These are phyloP conservation scores for Napeogenes sylphis DNA, from an alignment of 2,888 invertebrate species.

Conservation along the genomic window DNA sequence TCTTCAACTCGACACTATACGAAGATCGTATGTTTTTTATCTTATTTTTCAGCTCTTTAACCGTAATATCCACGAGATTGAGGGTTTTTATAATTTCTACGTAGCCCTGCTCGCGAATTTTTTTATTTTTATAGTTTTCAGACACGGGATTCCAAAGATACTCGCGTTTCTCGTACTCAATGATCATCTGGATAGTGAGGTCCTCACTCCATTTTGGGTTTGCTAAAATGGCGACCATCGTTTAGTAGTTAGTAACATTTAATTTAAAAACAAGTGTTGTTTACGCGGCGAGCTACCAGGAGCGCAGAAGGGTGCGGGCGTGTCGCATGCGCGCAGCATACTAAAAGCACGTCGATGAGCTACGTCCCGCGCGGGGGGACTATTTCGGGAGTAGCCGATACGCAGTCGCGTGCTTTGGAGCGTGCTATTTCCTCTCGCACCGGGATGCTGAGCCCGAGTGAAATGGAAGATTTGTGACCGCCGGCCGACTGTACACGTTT, in stretches of 20 bases:
- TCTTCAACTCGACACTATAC: constrained; percentile 75
- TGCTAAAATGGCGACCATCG: constrained; percentile 70
- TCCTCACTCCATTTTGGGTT: constrained; percentile 76
- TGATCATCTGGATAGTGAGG: constrained; percentile 72
- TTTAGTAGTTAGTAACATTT: constrained; percentile 51
- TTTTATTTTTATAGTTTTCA: constrained; percentile 74
- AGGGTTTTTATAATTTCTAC: constrained; percentile 70
- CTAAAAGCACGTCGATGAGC: constrained; percentile 78
- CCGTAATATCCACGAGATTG: constrained; percentile 68
- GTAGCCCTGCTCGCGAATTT: constrained; percentile 72
- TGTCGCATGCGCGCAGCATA: constrained; percentile 78
- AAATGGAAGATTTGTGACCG: constrained; percentile 76
- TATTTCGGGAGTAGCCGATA: constrained; percentile 77
- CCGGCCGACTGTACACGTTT: constrained; percentile 38
- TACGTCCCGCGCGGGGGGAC: constrained; percentile 67
- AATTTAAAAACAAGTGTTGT: constrained; percentile 54
- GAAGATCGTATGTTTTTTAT: constrained; percentile 75
- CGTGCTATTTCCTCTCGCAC: constrained; percentile 75
- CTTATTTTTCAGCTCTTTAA: constrained; percentile 75
- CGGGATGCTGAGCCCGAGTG: constrained; percentile 73
- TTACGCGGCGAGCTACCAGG: constrained; percentile 54
- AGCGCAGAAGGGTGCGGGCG: constrained; percentile 75
- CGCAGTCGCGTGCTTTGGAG: constrained; percentile 77
- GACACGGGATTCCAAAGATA: constrained; percentile 74
- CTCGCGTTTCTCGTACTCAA: constrained; percentile 73